Percentiles rank a stretch among this genome's conserved stretches.
phyloP scores from a whole-genome alignment of 2,113 vertebrate species.

The Arenaria interpres region DNA sequence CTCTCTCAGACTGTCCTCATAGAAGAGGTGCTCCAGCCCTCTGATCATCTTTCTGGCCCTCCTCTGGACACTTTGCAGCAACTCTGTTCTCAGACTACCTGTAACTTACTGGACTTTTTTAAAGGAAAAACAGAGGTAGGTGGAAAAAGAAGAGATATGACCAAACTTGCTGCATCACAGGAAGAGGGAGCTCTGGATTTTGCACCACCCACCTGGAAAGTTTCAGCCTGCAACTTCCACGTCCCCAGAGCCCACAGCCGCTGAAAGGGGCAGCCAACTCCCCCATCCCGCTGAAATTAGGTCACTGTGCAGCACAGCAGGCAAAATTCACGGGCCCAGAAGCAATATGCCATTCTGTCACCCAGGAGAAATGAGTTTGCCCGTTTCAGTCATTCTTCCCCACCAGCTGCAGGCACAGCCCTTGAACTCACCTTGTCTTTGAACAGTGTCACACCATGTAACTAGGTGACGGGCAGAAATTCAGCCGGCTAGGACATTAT shows the following conservation, averaged over 20 bases:
- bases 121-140: background rate
- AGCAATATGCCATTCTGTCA: background rate
- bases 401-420: background rate
- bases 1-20: background rate
- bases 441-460: background rate
- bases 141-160: background rate
- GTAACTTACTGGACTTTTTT: background rate
- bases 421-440: slow-evolving; percentile 21
- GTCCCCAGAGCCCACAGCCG: background rate
- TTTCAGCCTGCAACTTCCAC: background rate
- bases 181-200: background rate
- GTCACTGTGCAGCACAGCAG: slow-evolving; percentile 2
- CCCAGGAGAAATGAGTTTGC: background rate
- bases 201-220: background rate
- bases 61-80: background rate
- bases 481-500: background rate
- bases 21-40: background rate
- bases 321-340: background rate
- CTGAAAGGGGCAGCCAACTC: background rate
- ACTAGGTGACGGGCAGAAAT: background rate
- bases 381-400: background rate
- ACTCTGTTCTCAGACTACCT: background rate
- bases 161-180: background rate
- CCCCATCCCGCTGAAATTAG: background rate
- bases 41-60: background rate